Conservation (phyloP, 2,113 vertebrate genomes). For the Mystacornis crossleyi region DNA sequence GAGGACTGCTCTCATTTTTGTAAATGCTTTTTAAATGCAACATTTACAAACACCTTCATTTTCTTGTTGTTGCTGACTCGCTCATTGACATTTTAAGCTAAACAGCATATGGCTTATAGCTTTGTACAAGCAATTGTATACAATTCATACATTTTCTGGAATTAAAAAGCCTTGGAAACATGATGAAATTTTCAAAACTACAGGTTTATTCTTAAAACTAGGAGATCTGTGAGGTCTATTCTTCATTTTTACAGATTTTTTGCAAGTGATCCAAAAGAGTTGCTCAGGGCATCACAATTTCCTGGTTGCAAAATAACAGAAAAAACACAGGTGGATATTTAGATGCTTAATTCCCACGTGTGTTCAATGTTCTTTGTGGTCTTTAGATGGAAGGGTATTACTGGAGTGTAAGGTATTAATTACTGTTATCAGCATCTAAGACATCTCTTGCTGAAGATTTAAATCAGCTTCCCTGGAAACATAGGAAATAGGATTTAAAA, state of each 20-base stretch:
- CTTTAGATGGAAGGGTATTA: not conserved
- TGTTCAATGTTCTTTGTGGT: not conserved
- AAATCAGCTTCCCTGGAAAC: slow-evolving; percentile 11
- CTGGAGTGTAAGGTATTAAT: slow-evolving; percentile 35
- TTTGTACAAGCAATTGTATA: slow-evolving; percentile 35
- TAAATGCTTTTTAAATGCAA: slow-evolving; percentile 53
- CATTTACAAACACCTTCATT: slow-evolving; percentile 61
- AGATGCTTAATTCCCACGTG: not conserved
- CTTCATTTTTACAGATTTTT: slow-evolving; percentile 18
- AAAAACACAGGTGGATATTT: slow-evolving; percentile 24
- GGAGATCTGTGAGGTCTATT: not conserved
- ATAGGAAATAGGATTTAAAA: slow-evolving; percentile 46
- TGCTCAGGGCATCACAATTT: not conserved
- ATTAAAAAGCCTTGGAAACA: slow-evolving; percentile 21
- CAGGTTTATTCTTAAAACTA: not conserved
- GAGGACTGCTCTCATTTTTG: not conserved
- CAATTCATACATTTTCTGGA: slow-evolving; percentile 42
- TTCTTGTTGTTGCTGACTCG: slow-evolving; percentile 35
- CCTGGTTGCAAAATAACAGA: not conserved
- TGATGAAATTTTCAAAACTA: slow-evolving; percentile 17
- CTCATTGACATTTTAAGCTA: slow-evolving; percentile 61
- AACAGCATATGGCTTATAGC: slow-evolving; percentile 61
- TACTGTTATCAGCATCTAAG: slow-evolving; percentile 32
- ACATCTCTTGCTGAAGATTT: slow-evolving; percentile 8
- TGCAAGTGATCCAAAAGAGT: not conserved